A percentile compares a stretch with the other conserved stretches of the same genome.
These are phyloP conservation scores for Notechis scutatus DNA, from an alignment of 2,113 vertebrate species.

Conservation along the genomic window DNA sequence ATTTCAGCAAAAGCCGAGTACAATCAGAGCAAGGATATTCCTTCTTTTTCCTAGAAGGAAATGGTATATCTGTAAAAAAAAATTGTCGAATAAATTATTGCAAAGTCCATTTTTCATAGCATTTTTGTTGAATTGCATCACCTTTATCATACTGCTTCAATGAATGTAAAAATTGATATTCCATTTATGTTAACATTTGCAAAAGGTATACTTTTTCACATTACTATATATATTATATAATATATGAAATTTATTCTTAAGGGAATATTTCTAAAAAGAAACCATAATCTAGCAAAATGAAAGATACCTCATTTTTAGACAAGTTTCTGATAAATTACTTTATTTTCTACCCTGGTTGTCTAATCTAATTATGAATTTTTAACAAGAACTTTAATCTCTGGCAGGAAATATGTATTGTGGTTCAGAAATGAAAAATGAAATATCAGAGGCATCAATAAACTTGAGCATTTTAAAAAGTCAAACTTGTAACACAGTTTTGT, in stretches of 20 bases:
- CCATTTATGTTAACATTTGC: neutral
- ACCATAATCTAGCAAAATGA: neutral
- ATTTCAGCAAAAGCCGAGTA: neutral
- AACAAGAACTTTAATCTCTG: neutral
- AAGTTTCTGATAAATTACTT: neutral
- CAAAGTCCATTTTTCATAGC: neutral
- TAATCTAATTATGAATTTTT: neutral
- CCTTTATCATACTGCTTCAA: neutral
- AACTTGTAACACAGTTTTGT: neutral
- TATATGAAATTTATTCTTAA: neutral
- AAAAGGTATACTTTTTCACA: neutral
- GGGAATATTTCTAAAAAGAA: neutral
- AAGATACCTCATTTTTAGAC: neutral
- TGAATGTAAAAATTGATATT: neutral
- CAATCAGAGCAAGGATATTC: neutral
- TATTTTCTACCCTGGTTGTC: neutral
- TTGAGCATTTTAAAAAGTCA: neutral
- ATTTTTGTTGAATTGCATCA: neutral
- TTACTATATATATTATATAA: neutral
- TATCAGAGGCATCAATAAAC: neutral
- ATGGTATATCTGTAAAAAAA: neutral
- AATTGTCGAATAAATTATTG: neutral
- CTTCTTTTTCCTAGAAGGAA: neutral
- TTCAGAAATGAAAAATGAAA: neutral
- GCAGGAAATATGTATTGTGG: neutral